Evolutionary conservation across 1,140 invertebrate genomes (phyloP).

Genomic region (Papilio polytes): DNA sequence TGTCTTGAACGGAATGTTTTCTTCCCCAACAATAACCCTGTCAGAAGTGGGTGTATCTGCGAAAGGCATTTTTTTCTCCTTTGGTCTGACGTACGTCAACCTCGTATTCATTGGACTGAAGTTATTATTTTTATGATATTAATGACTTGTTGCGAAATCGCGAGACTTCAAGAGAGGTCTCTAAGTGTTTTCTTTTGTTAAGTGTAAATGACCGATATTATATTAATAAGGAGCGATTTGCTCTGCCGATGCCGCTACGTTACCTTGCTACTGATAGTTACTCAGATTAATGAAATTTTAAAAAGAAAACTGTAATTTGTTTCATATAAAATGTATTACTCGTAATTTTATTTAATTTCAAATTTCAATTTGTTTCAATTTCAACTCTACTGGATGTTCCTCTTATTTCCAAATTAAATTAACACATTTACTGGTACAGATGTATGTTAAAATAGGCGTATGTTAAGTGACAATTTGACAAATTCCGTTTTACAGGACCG

Average conservation of each 20-base stretch:
- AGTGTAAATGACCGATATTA: conserved; percentile 31
- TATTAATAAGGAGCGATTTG: conserved; percentile 38
- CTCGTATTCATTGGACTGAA: conserved; percentile 44
- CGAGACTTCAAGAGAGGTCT: conserved; percentile 29
- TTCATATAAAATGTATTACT: background rate
- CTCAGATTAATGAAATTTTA: background rate
- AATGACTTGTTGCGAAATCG: conserved; percentile 21
- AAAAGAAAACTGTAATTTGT: background rate
- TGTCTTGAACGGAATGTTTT: conserved; percentile 30
- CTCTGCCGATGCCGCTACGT: background rate
- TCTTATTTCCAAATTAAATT: conserved; percentile 6
- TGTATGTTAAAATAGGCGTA: background rate
- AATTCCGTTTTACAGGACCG: background rate
- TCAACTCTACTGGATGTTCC: background rate
- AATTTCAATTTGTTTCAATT: background rate
- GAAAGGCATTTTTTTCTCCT: conserved; percentile 55
- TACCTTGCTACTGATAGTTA: conserved; percentile 2
- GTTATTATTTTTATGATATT: conserved; percentile 37
- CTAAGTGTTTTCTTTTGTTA: conserved; percentile 41
- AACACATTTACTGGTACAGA: background rate
- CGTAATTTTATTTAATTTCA: background rate
- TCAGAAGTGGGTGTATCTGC: conserved; percentile 60
- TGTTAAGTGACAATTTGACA: background rate
- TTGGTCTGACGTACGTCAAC: conserved; percentile 48
- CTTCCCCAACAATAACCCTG: conserved; percentile 59